Base-by-base conservation (phyloP, 1,140 invertebrate species). In the Zelostemma sp. region DNA sequence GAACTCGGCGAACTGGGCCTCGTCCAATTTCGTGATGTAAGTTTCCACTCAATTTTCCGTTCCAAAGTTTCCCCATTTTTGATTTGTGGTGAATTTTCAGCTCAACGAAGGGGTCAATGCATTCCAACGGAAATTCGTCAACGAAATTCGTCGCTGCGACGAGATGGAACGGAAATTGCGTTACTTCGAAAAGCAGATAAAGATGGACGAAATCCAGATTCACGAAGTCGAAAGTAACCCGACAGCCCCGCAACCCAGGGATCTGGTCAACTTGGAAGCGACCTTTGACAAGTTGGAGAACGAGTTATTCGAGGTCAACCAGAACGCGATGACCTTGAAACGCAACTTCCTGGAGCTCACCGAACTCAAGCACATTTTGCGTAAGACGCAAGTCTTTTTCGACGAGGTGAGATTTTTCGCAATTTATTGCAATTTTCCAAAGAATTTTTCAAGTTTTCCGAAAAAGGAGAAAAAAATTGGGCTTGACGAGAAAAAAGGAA, bases 211-310 rank as follows among this genome's bases (percentile, higher is more conserved):
- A 4, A 98, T 99, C 67, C 95, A 95, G 0, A 97, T 99, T 93
- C 80, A 97, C 80, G 97, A 99, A 76, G 96, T 95, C 1, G 97
- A 96, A 0, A 97, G 99, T 80, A 98, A 96, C 82, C 97, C 97
- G 0, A 97, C 98, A 84, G 98, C 98, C 6, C 98, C 98, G 0
- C 96, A 97, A 74, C 97, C 98, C 0, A 88, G 97, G 50, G 98
- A 99, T 86, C 99, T 99, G 97, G 98, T 99, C 74, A 97, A 99
- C 87, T 87, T 99, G 41, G 98, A 99, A 89, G 95, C 95, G 0
- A 97, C 95, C 0, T 97, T 98, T 85, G 96, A 98, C 81, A 97
- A 98, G 81, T 81, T 97, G 6, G 97, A 98, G 85, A 96, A 96
- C 80, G 96, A 98, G 80, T 84, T 98, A 40, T 89, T 95, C 11